phyloP scores from a whole-genome alignment of 2,797 vertebrate species.

The Acanthiza pusilla region DNA sequence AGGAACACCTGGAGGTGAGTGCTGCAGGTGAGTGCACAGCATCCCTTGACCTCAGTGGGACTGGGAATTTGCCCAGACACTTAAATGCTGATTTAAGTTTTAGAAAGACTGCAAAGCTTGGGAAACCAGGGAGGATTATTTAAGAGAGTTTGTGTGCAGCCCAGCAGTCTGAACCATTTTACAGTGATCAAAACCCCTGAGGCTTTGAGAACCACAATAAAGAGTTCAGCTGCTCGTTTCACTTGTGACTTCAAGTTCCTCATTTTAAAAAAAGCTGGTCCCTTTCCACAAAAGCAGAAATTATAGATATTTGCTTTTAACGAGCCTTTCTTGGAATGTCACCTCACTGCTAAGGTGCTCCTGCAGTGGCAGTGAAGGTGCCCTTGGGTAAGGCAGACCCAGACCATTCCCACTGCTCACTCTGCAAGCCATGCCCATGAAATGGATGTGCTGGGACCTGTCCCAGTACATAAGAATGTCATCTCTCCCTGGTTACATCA shows the following conservation, averaged over 20 bases:
- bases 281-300: neutral
- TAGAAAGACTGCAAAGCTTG: neutral
- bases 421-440: neutral
- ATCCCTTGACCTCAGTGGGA: neutral
- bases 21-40: neutral
- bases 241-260: neutral
- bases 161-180: neutral
- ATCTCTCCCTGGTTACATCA: neutral
- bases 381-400: neutral
- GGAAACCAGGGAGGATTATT: neutral
- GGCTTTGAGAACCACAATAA: neutral
- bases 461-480: neutral
- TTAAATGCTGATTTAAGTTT: neutral
- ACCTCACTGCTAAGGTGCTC: neutral
- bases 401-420: fast-evolving
- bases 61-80: neutral
- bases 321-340: neutral
- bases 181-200: neutral
- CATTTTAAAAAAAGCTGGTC: fast-evolving
- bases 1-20: neutral
- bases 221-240: neutral
- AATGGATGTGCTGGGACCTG: slow-evolving; percentile 15
- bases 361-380: neutral
- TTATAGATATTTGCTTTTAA: neutral
- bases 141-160: neutral